phyloP scores from a whole-genome alignment of 2,797 vertebrate genomes.

The Poecile montanus region DNA sequence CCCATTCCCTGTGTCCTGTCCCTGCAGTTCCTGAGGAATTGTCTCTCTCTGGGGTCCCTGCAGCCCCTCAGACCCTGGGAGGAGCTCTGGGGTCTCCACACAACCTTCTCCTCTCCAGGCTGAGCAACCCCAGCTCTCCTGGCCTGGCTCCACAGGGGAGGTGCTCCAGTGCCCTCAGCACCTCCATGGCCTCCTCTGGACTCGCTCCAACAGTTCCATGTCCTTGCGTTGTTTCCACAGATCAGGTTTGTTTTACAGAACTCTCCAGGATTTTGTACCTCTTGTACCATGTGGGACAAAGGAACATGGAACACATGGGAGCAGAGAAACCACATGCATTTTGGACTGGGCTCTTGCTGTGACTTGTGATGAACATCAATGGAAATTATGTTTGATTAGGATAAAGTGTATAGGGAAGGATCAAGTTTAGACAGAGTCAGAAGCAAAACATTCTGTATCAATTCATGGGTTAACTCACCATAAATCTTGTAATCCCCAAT shows the following conservation, averaged over 20 bases:
- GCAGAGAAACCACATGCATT: not conserved
- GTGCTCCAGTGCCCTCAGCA: not conserved
- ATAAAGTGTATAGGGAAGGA: not conserved
- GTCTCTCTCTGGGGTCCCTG: not conserved
- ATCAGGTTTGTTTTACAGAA: not conserved
- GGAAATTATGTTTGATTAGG: not conserved
- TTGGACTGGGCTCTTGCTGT: not conserved
- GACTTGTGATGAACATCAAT: too few relatives aligned
- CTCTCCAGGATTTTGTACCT: not conserved
- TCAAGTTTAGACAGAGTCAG: not conserved
- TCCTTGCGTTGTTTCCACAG: not conserved
- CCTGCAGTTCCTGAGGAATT: not conserved
- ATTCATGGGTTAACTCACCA: not conserved
- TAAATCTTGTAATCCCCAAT: not conserved
- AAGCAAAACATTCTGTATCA: not conserved
- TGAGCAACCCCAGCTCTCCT: not conserved
- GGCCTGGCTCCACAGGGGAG: not conserved
- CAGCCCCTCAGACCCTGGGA: not conserved
- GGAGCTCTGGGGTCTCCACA: not conserved
- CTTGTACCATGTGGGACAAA: not conserved
- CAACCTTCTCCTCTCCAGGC: not conserved
- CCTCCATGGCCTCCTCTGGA: not conserved
- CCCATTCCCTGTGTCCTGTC: not conserved
- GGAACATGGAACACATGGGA: not conserved
- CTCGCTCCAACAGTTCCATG: fast-evolving